A percentile compares a stretch with the other conserved stretches of the same genome.
phyloP scores from a whole-genome alignment of 2,888 invertebrate species.

The Heliconius sara region DNA sequence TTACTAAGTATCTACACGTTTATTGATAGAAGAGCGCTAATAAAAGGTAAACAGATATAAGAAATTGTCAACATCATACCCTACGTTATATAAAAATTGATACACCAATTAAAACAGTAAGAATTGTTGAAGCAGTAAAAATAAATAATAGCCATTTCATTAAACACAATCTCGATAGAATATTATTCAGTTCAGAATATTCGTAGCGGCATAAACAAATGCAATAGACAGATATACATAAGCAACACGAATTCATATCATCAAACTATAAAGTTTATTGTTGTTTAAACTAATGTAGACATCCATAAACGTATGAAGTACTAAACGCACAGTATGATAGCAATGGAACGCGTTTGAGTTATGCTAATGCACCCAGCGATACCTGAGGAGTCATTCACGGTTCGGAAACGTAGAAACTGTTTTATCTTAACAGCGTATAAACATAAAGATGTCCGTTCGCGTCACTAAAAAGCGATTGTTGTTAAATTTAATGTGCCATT shows the following conservation, averaged over 20 bases:
- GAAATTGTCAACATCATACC: background rate
- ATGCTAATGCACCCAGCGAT: conserved; percentile 55
- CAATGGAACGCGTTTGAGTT: conserved; percentile 53
- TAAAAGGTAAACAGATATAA: background rate
- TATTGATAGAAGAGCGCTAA: background rate
- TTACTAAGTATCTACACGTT: background rate
- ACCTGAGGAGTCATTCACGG: conserved; percentile 51
- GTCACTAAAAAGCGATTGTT: conserved; percentile 79
- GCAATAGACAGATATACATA: background rate
- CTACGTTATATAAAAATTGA: background rate
- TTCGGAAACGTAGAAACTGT: conserved; percentile 58
- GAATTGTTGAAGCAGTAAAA: background rate
- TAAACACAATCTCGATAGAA: background rate
- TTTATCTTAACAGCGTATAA: conserved; percentile 76
- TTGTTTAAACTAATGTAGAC: conserved; percentile 23
- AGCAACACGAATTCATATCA: conserved; percentile 17
- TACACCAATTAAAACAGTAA: background rate
- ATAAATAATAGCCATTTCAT: background rate
- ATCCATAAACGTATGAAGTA: conserved; percentile 38
- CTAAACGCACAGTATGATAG: conserved; percentile 52
- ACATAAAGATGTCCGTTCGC: conserved; percentile 77
- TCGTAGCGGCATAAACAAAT: background rate
- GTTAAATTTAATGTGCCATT: conserved; percentile 80
- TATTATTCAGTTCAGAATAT: conserved; percentile 3
- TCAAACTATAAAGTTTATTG: conserved; percentile 13